Percentiles rank a stretch among this genome's conserved stretches.
Evolutionary conservation across 2,797 vertebrate species (phyloP).

Genomic region (Tapera naevia): DNA sequence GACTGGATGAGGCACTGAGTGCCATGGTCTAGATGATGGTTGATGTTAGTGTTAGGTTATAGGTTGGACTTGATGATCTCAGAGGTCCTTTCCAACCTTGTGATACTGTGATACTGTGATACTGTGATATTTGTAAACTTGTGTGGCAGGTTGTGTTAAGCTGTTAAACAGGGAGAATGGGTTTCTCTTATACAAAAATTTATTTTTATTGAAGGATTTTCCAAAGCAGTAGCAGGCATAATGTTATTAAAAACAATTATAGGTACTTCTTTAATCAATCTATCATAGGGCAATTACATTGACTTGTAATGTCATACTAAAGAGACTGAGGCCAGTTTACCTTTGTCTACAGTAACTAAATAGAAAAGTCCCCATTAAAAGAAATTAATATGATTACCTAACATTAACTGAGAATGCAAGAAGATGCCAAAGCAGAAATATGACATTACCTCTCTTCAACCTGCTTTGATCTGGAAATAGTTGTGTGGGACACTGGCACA

Average conservation of each 20-base stretch:
- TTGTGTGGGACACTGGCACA: fast-evolving
- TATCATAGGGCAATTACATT: background rate
- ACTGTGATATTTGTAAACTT: background rate
- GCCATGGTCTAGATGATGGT: too few species aligned
- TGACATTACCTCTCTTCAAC: background rate
- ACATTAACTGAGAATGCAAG: background rate
- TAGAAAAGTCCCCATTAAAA: background rate
- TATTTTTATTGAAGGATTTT: background rate
- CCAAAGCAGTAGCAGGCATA: background rate
- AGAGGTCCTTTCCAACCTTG: too few species aligned
- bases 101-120: too few species aligned
- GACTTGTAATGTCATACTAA: background rate
- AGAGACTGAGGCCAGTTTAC: background rate
- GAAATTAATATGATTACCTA: background rate
- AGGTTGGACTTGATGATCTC: too few species aligned
- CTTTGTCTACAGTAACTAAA: background rate
- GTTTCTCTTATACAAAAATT: background rate
- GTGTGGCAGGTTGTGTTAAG: background rate
- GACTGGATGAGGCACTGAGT: too few species aligned
- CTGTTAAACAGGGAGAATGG: background rate
- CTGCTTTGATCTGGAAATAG: background rate
- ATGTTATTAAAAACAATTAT: background rate
- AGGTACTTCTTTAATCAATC: background rate
- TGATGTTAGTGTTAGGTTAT: too few species aligned
- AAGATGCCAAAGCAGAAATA: background rate